Conservation (phyloP, 1,140 invertebrate species). For the Lepidurus couesii region DNA sequence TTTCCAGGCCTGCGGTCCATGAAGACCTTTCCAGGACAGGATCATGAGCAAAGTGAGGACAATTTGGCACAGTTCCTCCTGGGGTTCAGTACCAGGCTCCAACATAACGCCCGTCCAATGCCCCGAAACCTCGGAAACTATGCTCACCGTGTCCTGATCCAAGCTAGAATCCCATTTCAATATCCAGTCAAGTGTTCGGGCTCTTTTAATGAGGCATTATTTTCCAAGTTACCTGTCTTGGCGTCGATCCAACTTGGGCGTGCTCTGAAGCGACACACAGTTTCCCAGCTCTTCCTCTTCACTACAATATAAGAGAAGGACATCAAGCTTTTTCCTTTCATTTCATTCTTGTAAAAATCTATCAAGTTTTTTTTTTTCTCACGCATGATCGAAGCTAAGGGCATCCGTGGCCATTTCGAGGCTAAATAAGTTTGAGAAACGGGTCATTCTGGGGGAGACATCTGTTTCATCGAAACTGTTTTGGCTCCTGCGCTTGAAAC, state of each 20-base stretch:
- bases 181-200: background rate
- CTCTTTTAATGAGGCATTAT: background rate
- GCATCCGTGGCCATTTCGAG: slow-evolving; percentile 40
- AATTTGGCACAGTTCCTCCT: slow-evolving; percentile 55
- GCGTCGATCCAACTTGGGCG: background rate
- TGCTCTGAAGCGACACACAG: background rate
- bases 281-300: background rate
- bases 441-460: slow-evolving; percentile 24
- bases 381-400: slow-evolving; percentile 40
- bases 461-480: slow-evolving; percentile 27
- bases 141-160: slow-evolving; percentile 29
- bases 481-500: slow-evolving; percentile 37
- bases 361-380: slow-evolving; percentile 22
- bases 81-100: slow-evolving; percentile 44
- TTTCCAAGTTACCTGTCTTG: background rate
- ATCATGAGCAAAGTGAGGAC: slow-evolving; percentile 54
- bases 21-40: slow-evolving; percentile 58
- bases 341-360: background rate
- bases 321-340: background rate
- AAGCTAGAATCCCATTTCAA: slow-evolving; percentile 1
- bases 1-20: slow-evolving; percentile 40
- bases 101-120: slow-evolving; percentile 32
- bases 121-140: slow-evolving; percentile 32
- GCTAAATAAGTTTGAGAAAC: slow-evolving; percentile 24
- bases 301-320: background rate